These are phyloP conservation scores for Drosophila varians DNA, from an alignment of 1,140 invertebrate species.

Conservation along the genomic window DNA sequence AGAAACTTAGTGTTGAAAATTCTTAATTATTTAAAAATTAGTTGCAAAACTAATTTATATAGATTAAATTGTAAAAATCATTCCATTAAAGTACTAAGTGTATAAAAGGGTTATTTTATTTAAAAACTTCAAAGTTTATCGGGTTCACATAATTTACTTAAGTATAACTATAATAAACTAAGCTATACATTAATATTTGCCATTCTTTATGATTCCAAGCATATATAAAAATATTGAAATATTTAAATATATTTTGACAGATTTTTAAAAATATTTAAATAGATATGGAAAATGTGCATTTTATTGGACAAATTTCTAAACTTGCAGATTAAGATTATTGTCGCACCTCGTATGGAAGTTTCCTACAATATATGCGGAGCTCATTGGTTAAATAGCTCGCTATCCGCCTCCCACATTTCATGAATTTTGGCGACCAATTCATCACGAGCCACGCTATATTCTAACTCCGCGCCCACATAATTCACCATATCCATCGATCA, in stretches of 20 bases:
- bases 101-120: not conserved
- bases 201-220: not conserved
- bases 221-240: too few relatives aligned
- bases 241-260: not conserved
- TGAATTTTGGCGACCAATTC: too few relatives aligned
- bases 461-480: too few relatives aligned
- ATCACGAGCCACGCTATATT: too few relatives aligned
- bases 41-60: not conserved
- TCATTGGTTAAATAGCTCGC: too few relatives aligned
- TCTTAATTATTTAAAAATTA: not conserved
- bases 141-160: not conserved
- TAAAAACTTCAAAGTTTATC: not conserved
- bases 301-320: constrained; percentile 10
- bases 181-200: not conserved
- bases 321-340: constrained; percentile 12
- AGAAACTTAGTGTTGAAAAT: not conserved
- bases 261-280: not conserved
- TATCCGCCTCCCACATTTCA: too few relatives aligned
- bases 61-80: too few relatives aligned
- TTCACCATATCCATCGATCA: too few relatives aligned
- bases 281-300: constrained; percentile 11
- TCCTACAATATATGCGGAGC: too few relatives aligned
- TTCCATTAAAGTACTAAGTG: too few relatives aligned
- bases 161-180: not conserved
- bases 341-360: too few relatives aligned